A percentile compares a stretch with the other conserved stretches of the same genome.
Evolutionary conservation across 1,140 invertebrate genomes (phyloP).

Genomic region (Lysiphlebus fabarum): DNA sequence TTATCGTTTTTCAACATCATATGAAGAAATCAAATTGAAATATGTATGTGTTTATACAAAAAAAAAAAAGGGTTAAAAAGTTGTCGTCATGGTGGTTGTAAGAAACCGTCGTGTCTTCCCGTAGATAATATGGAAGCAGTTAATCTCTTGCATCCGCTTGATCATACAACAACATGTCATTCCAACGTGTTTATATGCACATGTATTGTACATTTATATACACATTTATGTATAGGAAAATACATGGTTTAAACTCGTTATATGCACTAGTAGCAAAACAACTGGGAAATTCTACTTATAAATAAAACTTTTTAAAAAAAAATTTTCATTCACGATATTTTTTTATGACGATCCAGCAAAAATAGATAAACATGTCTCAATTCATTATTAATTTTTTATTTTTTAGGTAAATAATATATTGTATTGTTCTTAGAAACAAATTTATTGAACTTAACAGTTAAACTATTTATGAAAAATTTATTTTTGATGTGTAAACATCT

Average conservation of each 20-base stretch:
- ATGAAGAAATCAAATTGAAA: slow-evolving; percentile 22
- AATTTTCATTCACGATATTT: too few species aligned
- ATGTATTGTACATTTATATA: neutral
- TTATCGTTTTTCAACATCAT: slow-evolving; percentile 5
- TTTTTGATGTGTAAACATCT: too few species aligned
- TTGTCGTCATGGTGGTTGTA: neutral
- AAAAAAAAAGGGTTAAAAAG: slow-evolving; percentile 12
- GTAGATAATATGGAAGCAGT: slow-evolving; percentile 13
- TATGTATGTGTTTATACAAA: slow-evolving; percentile 8
- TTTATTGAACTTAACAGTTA: too few species aligned
- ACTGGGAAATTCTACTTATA: neutral
- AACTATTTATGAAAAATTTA: too few species aligned
- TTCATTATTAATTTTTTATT: too few species aligned
- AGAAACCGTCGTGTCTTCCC: slow-evolving; percentile 2
- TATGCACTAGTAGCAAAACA: neutral
- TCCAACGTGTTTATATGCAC: slow-evolving; percentile 1
- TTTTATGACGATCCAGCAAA: too few species aligned
- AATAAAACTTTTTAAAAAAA: neutral
- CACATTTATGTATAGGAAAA: too few species aligned
- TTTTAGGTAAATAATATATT: too few species aligned
- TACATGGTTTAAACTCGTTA: neutral
- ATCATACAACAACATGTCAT: slow-evolving; percentile 21
- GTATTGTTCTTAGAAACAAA: too few species aligned
- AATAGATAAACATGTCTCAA: too few species aligned
- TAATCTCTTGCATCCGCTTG: slow-evolving; percentile 22